Percentiles rank a stretch among this genome's conserved stretches.
phyloP scores from a whole-genome alignment of 2,888 invertebrate genomes.

The Nasonia oneida region DNA sequence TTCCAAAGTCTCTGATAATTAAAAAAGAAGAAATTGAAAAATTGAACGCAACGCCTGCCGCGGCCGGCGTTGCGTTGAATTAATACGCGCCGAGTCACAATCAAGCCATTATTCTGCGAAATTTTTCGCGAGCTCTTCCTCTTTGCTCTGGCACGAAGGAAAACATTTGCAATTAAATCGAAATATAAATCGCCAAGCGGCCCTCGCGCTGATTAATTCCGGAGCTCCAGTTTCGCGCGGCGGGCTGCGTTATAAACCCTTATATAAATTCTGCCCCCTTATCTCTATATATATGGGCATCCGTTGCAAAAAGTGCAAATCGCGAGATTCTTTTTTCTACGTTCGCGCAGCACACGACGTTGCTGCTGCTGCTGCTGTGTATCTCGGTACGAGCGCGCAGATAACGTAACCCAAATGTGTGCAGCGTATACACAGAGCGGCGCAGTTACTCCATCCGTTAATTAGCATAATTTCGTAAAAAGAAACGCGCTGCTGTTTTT shows the following conservation, averaged over 20 bases:
- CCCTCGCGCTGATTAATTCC: slow-evolving; percentile 5
- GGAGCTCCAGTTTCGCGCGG: not conserved
- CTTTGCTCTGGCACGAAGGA: not conserved
- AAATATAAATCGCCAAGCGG: slow-evolving; percentile 18
- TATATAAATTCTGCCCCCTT: slow-evolving; percentile 18
- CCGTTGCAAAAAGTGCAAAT: slow-evolving; percentile 36
- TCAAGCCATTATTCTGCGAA: slow-evolving; percentile 3
- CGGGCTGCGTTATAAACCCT: not conserved
- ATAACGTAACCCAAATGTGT: slow-evolving; percentile 45
- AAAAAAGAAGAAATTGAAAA: not conserved
- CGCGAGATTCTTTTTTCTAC: slow-evolving; percentile 20
- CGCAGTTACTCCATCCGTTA: slow-evolving; percentile 46
- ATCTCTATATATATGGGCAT: slow-evolving; percentile 29
- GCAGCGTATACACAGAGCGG: slow-evolving; percentile 20
- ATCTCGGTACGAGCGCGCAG: slow-evolving; percentile 3
- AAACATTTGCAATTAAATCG: slow-evolving; percentile 40
- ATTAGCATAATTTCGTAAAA: slow-evolving; percentile 56
- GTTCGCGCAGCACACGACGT: not conserved
- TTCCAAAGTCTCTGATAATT: not conserved
- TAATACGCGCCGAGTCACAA: slow-evolving; percentile 21
- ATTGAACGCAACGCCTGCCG: not conserved
- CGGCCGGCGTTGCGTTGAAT: not conserved
- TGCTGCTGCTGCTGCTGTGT: not conserved
- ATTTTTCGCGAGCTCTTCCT: not conserved
- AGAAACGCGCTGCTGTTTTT: slow-evolving; percentile 1